phyloP scores from a whole-genome alignment of 2,113 vertebrate species.

The Tachuris rubrigastra region DNA sequence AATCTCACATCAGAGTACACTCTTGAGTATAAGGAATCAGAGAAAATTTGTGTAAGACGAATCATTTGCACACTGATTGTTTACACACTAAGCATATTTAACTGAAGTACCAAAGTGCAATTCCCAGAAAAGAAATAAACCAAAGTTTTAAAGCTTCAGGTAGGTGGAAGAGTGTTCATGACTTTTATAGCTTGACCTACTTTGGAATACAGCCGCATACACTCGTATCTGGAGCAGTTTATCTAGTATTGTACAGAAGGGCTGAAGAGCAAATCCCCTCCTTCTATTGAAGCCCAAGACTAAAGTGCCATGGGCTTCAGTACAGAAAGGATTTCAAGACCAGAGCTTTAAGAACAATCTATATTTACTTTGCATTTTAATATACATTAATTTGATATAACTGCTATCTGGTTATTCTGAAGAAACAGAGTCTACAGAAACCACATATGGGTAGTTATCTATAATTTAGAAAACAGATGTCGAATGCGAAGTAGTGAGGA shows the following conservation, averaged over 20 bases:
- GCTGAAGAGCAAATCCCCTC: not conserved
- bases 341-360: accelerated
- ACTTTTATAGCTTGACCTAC: slow-evolving; percentile 17
- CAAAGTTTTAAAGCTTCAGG: not conserved
- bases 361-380: not conserved
- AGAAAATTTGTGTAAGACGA: not conserved
- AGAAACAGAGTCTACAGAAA: not conserved
- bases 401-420: not conserved
- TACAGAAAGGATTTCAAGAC: not conserved
- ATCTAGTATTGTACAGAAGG: not conserved
- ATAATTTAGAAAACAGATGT: not conserved
- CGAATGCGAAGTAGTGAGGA: not conserved
- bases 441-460: too few species aligned
- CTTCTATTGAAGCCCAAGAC: not conserved
- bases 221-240: not conserved
- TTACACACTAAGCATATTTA: not conserved
- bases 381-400: not conserved
- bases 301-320: not conserved
- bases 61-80: not conserved
- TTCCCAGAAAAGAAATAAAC: not conserved
- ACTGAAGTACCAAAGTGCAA: too few species aligned
- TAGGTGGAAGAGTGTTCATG: not conserved
- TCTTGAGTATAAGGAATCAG: not conserved
- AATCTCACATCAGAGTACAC: not conserved
- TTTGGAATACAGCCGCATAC: not conserved